Base-by-base conservation (phyloP, 2,113 vertebrate species). In the Clinocottus analis region DNA sequence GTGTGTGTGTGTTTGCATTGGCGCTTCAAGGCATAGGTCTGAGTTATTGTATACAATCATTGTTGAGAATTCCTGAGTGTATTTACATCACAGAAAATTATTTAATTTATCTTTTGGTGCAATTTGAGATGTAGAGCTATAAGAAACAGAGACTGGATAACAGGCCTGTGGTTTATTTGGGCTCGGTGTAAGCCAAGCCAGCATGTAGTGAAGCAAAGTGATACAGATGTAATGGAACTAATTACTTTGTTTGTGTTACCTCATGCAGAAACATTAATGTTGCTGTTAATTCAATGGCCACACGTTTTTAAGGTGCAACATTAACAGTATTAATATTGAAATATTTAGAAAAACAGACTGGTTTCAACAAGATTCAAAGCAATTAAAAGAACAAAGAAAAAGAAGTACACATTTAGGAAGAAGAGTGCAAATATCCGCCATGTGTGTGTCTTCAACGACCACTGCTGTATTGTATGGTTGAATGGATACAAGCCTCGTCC, bases 201-300 rank as follows among this genome's bases (percentile, higher is more conserved):
- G 37, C 11, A 0, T 51, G 71, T 71, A 67, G 43, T 51, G 62
- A 64, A 66, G 80, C 72, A 75, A 49, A 61, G 33, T 62, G 67
- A 85, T 56, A 53, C 37, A 21, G 51, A 79, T 51, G 75, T 85
- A 84, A 87, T 87, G 75, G 80, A 89, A 87, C 77, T 78, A 83
- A 89, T 85, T 59, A 80, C 76, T 85, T 79, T 83, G 83, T 72
- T 85, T 82, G 78, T 63, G 55, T 37, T 25, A 59, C 27, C 63
- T 75, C 14, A 69, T 65, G 73, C 82, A 83, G 62, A 85, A 85
- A 47, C 45, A 60, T 70, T 33, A 49, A 47, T 37, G 16, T n/a
- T 41, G 58, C 33, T 53, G 19, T 63, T 56, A 21, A 65, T 75
- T 75, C n/a, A 60, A 11, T 27, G 17, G 19, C 8, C 62, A 68